A percentile compares a stretch with the other conserved stretches of the same genome.
phyloP scores from a whole-genome alignment of 2,888 invertebrate species.

The Apotomis capreana region DNA sequence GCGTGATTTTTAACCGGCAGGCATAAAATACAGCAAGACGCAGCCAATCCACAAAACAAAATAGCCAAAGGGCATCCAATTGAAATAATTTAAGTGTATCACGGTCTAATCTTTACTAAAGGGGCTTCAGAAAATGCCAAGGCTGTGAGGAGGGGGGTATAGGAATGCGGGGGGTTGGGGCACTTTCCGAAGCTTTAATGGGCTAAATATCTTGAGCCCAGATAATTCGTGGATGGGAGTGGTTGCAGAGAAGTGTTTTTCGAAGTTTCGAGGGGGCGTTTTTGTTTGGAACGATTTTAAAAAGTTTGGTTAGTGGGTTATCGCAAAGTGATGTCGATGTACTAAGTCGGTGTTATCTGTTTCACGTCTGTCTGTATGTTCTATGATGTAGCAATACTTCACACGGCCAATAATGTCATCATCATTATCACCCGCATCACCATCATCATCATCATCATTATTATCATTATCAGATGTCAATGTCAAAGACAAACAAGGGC shows the following conservation, averaged over 20 bases:
- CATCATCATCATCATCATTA: no score
- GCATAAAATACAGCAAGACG: background rate
- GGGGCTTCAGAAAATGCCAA: conserved; percentile 45
- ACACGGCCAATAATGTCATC: no score
- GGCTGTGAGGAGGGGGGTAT: conserved; percentile 42
- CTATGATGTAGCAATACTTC: no score
- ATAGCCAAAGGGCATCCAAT: conserved; percentile 36
- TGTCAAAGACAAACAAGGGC: no score
- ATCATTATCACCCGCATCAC: no score
- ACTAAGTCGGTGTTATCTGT: no score
- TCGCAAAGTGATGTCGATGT: no score
- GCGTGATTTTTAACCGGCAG: no score
- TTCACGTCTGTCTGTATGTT: no score
- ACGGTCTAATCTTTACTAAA: conserved; percentile 55
- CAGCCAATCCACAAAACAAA: conserved; percentile 11
- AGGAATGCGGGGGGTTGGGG: conserved; percentile 47
- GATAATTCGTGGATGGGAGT: conserved; percentile 67
- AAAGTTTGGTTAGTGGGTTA: background rate
- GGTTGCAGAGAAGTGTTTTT: conserved; percentile 51
- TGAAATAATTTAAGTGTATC: conserved; percentile 56
- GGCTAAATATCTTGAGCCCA: conserved; percentile 79
- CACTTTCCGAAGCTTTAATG: conserved; percentile 78
- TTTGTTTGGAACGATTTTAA: background rate
- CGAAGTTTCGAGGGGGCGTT: background rate
- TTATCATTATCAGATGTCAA: no score